phyloP scores from a whole-genome alignment of 2,888 invertebrate species.

The Archips xylosteana region DNA sequence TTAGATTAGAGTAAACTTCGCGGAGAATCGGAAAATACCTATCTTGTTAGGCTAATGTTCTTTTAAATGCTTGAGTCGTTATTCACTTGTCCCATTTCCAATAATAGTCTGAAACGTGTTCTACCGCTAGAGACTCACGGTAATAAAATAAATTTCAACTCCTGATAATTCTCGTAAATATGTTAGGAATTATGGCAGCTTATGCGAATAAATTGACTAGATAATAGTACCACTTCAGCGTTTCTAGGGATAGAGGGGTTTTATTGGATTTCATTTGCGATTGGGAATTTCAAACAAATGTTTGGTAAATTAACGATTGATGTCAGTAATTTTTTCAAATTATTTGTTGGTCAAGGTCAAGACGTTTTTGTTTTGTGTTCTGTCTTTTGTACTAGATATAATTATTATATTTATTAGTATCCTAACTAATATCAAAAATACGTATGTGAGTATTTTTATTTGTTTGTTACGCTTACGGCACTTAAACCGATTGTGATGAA shows the following conservation, averaged over 20 bases:
- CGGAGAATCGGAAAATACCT: slow-evolving; percentile 23
- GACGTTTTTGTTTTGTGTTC: too few relatives aligned
- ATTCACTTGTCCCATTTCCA: slow-evolving; percentile 50
- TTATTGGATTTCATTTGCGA: background rate
- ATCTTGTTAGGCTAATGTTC: slow-evolving; percentile 50
- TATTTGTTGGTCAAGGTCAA: too few relatives aligned
- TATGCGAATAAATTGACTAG: slow-evolving; percentile 8
- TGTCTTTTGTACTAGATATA: too few relatives aligned
- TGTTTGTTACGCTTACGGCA: too few relatives aligned
- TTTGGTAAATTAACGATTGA: background rate
- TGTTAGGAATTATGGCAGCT: slow-evolving; percentile 7
- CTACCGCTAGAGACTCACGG: slow-evolving; percentile 43
- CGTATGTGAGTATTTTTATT: too few relatives aligned
- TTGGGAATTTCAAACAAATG: background rate
- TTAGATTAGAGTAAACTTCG: slow-evolving; percentile 33
- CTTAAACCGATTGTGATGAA: too few relatives aligned
- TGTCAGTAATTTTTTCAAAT: background rate
- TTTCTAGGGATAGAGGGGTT: background rate
- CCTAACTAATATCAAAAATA: too few relatives aligned
- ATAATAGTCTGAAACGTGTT: slow-evolving; percentile 50
- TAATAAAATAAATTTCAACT: slow-evolving; percentile 23
- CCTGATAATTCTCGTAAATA: slow-evolving; percentile 23
- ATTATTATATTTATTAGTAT: too few relatives aligned
- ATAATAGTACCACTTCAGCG: slow-evolving; percentile 8
- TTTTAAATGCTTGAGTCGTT: slow-evolving; percentile 52